Base-by-base conservation (phyloP, 2,113 vertebrate genomes). In the Trogon surrucura region DNA sequence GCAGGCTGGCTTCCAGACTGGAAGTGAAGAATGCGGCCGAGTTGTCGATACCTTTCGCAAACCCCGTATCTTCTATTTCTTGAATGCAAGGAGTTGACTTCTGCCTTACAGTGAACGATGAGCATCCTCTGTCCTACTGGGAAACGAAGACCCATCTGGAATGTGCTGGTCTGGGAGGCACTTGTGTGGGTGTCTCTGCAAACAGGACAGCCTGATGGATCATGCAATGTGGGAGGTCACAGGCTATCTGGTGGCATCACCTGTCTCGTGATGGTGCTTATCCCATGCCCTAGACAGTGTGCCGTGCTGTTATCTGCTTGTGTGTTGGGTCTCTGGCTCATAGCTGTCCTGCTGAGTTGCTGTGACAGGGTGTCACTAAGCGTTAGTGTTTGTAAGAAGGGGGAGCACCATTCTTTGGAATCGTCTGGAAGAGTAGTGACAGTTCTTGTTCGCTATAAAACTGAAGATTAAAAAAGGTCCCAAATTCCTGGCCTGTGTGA, bases 111-210 rank as follows among this genome's bases (percentile, higher is more conserved):
- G 4, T 11, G 60, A 84, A 13, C 6, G 36, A 67, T 5, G 50
- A 86, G 45, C 18, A 36, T 48, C 34, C 36, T 81, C 2, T 5
- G 62, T 7, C 19, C 32, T 62, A 13, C 69, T 23, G 48, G n/a
- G 34, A 36, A 58, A 18, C 2, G 1, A n/a, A 75, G 57, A 41
- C 22, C 9, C 54, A 19, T 67, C 27, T 25, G 81, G 62, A 83
- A 56, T 67, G 20, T 61, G 15, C 69, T 0, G 0, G 36, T 62
- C 36, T 58, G 64, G 1, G 11, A 74, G 70, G 58, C 2, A 6
- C 48, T 73, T 71, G 77, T 25, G 17, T 21, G 29, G 26, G 30
- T 69, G 6, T 44, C 56, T 80, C 53, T 64, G 83, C 38, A 83
- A 67, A 73, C 36, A 56, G 58, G 77, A 14, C 23, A 50, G 7